Percentiles rank a stretch among this genome's conserved stretches.
Evolutionary conservation across 2,113 vertebrate species (phyloP).

Genomic region (Ophthalmolycus amberensis): DNA sequence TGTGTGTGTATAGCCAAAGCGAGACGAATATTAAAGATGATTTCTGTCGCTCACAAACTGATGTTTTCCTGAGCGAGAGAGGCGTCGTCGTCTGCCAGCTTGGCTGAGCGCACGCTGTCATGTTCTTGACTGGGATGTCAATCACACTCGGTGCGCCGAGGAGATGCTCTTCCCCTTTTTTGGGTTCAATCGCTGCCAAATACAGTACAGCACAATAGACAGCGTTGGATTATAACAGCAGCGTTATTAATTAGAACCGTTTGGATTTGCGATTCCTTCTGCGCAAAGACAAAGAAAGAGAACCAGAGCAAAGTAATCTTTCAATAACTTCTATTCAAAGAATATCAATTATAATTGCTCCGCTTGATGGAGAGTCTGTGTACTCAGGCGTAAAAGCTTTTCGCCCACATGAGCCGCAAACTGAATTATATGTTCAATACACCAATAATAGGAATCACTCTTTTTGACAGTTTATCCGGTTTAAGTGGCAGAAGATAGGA

Average conservation of each 20-base stretch:
- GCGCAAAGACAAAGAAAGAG: conserved; percentile 25
- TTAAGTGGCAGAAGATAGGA: conserved; percentile 77
- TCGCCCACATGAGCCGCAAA: conserved; percentile 70
- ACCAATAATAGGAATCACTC: conserved; percentile 73
- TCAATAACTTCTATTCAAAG: conserved; percentile 52
- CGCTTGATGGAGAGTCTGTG: conserved; percentile 61
- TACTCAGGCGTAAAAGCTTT: conserved; percentile 55
- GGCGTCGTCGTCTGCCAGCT: conserved; percentile 53
- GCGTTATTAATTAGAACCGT: conserved; percentile 27
- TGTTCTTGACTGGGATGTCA: conserved; percentile 67
- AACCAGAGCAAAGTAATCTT: conserved; percentile 38
- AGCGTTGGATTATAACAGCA: not conserved
- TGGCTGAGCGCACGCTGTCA: conserved; percentile 60
- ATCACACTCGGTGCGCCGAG: conserved; percentile 54
- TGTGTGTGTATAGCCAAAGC: conserved; percentile 32
- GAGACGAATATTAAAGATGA: conserved; percentile 68
- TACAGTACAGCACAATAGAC: conserved; percentile 10
- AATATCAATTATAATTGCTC: conserved; percentile 66
- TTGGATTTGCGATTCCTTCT: conserved; percentile 27
- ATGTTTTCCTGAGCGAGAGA: conserved; percentile 68
- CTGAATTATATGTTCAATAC: conserved; percentile 72
- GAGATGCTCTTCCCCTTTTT: conserved; percentile 30
- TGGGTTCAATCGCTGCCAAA: conserved; percentile 27
- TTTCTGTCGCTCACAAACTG: conserved; percentile 61
- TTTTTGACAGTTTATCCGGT: conserved; percentile 75